phyloP scores from a whole-genome alignment of 2,888 invertebrate genomes.

The Caenorhabditis plicata region DNA sequence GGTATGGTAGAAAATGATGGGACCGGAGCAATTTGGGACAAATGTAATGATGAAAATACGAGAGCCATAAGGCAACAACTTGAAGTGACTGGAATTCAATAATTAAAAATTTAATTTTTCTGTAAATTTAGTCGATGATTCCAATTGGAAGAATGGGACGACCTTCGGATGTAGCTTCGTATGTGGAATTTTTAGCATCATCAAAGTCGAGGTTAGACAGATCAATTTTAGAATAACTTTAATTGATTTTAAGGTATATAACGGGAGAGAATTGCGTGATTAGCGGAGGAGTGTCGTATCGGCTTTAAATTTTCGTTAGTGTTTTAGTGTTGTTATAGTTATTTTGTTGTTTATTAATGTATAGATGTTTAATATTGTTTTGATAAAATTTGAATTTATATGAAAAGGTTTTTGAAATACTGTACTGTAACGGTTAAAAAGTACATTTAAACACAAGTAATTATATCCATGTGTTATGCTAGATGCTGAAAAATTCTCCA shows the following conservation, averaged over 20 bases:
- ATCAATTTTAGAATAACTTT: background rate
- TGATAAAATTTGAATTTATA: too few species aligned
- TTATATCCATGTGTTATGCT: too few species aligned
- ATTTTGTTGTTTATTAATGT: background rate
- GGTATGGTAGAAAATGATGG: constrained; percentile 55
- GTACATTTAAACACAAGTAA: too few species aligned
- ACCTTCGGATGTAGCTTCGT: constrained; percentile 42
- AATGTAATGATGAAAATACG: constrained; percentile 32
- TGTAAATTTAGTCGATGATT: constrained; percentile 39
- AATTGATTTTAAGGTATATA: constrained; percentile 43
- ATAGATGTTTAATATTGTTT: background rate
- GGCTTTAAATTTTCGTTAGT: constrained; percentile 44
- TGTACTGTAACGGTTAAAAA: too few species aligned
- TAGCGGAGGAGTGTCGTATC: constrained; percentile 55
- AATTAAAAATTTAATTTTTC: background rate
- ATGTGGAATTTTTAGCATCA: constrained; percentile 55
- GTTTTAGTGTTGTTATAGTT: too few species aligned
- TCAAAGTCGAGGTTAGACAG: constrained; percentile 28
- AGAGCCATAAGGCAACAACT: constrained; percentile 22
- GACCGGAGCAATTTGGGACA: constrained; percentile 49
- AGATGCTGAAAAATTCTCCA: too few species aligned
- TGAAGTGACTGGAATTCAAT: constrained; percentile 4
- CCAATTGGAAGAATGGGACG: constrained; percentile 53
- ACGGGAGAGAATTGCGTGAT: constrained; percentile 56
- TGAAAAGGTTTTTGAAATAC: too few species aligned